Base-by-base conservation (phyloP, 2,797 vertebrate species). In the Pseudochaenichthys georgianus region DNA sequence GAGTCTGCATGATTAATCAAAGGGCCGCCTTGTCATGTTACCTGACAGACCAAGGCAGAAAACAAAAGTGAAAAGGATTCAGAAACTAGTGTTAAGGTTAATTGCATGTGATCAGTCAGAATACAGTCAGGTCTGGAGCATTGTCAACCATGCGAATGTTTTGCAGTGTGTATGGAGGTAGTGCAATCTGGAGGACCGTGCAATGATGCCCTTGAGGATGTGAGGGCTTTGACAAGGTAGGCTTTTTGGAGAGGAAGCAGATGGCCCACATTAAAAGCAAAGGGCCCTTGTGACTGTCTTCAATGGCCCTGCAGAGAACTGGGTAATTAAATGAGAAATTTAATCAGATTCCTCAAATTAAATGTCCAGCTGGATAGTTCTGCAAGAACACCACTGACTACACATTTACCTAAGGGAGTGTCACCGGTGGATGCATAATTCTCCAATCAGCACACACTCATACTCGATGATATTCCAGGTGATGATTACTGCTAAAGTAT, bases 301-400 rank as follows among this genome's bases (percentile, higher is more conserved):
- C 94, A 93, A 95, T 94, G 93, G 93, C 94, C 95, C 94, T 94
- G 93, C 84, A 87, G 94, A 95, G 94, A 95, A 93, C 93, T 83
- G 85, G 90, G 92, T 95, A 95, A 96, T 95, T 95, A 96, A 95
- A 95, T 95, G 93, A 93, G 91, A 93, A 95, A 95, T 95, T 94
- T 95, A 96, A 95, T 96, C 95, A 95, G 90, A 95, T 95, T 95
- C 90, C 87, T 95, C 92, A 95, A 95, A 96, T 96, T 95, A 95
- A 95, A 95, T 94, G 94, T 96, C 95, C 94, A 95, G 93, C 94
- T 95, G 94, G 92, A 95, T 92, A 91, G 89, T 92, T 94, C 87
- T 93, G 90, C 92, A 89, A 90, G 92, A 95, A 92, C 92, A 94
- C 91, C 87, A 86, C 86, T 81, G 92, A 93, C 92, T 91, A 88